Base-by-base conservation (phyloP, 2,113 vertebrate species). In the Elachura formosa region DNA sequence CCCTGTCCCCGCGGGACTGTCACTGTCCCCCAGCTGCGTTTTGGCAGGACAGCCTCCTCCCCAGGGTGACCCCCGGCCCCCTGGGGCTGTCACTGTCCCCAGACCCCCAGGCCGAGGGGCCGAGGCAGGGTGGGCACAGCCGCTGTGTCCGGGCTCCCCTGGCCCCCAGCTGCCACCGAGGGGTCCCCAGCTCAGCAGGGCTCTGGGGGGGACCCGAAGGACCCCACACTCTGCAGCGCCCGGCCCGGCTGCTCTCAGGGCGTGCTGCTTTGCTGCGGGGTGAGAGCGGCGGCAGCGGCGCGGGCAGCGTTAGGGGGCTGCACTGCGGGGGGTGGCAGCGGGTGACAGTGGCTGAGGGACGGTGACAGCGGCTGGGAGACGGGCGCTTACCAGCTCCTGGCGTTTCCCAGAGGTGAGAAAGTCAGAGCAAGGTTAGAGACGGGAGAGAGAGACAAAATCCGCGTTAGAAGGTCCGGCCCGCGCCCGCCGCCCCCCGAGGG, bases 321-420 rank as follows among this genome's bases (percentile, higher is more conserved):
- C 41, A 7, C 41, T 4, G 83, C 45, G 20, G 43, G 20, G 21
- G 67, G 54, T 36, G 83, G 84, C 84, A 59, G 84, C 63, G 31
- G 74, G 85, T 56, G 75, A 1, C 75, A 23, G 58, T 12, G 85
- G 6, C 75, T 9, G n/a, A 52, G 64, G 56, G 66, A n/a, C 74
- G 17, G 87, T 68, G 79, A 11, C 76, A 68, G 87, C 14, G 24
- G 87, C 91, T 18, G 76, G 54, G 46, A 52, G 48, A 61, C 6
- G 69, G 82, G 77, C 92, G 89, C 92, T 93, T 93, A 93, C 92
- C 92, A 93, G 92, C 92, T 93, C 92, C 87, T 93, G 68, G 92
- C 52, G 92, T 93, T 93, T 76, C 92, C 92, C 92, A 87, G 87
- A 86, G 87, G 87, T 93, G 87, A 93, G 87, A 93, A 93, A 93